phyloP scores from a whole-genome alignment of 2,888 invertebrate genomes.

The Sminthurides aquaticus region DNA sequence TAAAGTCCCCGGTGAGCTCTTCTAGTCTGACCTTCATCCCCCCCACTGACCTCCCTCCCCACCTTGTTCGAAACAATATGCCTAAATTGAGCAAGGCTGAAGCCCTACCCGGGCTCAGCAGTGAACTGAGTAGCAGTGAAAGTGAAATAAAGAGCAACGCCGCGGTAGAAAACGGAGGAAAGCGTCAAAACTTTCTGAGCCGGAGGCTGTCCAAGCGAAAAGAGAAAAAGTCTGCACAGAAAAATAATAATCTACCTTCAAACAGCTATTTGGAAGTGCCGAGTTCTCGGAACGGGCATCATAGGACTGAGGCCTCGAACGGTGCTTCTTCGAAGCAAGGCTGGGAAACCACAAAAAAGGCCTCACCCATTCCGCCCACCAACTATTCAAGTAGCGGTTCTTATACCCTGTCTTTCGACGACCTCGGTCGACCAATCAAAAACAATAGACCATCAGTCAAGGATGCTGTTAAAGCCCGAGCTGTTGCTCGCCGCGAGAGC shows the following conservation, averaged over 20 bases:
- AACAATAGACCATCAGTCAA: conserved; percentile 20
- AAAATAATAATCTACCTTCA: too few relatives aligned
- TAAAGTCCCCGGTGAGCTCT: not conserved
- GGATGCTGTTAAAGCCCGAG: conserved; percentile 42
- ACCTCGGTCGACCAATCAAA: conserved; percentile 25
- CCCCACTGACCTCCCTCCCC: conserved; percentile 14
- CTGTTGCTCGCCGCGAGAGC: conserved; percentile 41
- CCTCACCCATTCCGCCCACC: conserved; percentile 21
- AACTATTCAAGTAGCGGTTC: conserved; percentile 42
- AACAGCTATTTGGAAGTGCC: not conserved
- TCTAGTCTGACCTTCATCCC: conserved; percentile 4
- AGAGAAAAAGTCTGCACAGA: conserved; percentile 49
- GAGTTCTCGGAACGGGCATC: not conserved
- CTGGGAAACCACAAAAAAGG: conserved; percentile 43
- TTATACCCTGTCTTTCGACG: conserved; percentile 30
- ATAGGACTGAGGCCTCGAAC: too few relatives aligned
- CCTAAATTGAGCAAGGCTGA: conserved; percentile 26
- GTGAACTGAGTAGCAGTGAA: conserved; percentile 38
- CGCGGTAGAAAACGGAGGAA: conserved; percentile 18
- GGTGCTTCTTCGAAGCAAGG: too few relatives aligned
- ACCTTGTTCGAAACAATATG: conserved; percentile 6
- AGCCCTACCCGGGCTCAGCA: conserved; percentile 32
- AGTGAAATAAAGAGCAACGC: conserved; percentile 29
- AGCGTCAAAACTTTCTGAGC: conserved; percentile 45
- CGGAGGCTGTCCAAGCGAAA: conserved; percentile 46